Evolutionary conservation across 2,888 invertebrate species (phyloP), one percentile per base, ranked within the genome.

Genomic region (Chymomyza caudatula): DNA sequence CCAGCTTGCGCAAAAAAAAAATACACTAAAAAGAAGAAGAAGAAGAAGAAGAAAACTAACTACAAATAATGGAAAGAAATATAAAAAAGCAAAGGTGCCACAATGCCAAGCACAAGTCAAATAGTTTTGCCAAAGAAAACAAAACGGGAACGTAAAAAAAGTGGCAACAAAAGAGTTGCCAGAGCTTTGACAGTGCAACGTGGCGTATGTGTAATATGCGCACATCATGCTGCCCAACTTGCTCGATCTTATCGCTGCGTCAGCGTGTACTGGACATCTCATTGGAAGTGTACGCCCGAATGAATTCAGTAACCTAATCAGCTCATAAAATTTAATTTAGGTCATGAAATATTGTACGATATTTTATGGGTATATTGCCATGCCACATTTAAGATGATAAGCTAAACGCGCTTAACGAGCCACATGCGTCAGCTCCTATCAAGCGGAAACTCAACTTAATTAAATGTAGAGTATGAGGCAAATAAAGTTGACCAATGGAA

Each of bases 271-370:
- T 37, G 29, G 29, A 37, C 29, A 23, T 13, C 53, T 25, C 23
- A 53, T 53, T 63, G 49, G 60, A 13, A 8, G 49, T 61, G 56
- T 43, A 60, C 44, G 43, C 57, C 44, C 23, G 57, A 70, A 63
- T 70, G 65, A 47, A 8, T 22, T 2, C 54, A 58, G 23, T 37
- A 25, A 44, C 61, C 67, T 76, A 77, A 76, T 76, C 71, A 77
- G 67, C 54, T 61, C 66, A 71, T 77, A 71, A 62, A 77, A 74
- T 64, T 60, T 47, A 57, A 56, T 65, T 69, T 67, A 71, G 74
- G 69, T 17, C 23, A 63, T 57, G 67, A 65, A 64, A 64, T 60
- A 42, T 52, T 51, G n/a, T 42, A 11, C 29, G 11, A 37, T 11
- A 37, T 11, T 37, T 37, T 37, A 37, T 37, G 29, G 11, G 29